Base-by-base conservation (phyloP, 2,113 vertebrate genomes). In the Takifugu bimaculatus region DNA sequence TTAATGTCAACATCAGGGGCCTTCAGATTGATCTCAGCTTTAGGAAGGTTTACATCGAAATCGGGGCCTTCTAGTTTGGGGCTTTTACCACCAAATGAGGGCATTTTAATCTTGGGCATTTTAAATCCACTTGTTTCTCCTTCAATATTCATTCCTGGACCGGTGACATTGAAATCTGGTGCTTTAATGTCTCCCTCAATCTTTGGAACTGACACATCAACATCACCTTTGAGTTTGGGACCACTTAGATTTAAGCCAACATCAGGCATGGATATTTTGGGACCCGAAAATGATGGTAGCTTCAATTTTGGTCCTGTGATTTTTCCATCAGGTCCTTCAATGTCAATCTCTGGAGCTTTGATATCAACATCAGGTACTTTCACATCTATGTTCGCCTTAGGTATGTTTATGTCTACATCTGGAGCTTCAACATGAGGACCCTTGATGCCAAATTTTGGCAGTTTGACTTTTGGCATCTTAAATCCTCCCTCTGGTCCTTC, bases 311-410 rank as follows among this genome's bases (percentile, higher is more conserved):
- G 50, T 20, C 63, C 63, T 55, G 64, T 70, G 4, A 71, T 2
- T 54, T 65, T 61, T 12, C 1, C 81, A 0, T 85, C 81, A 0
- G 89, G 89, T 1, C 51, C 71, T 61, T 91, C 43, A 57, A 90
- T 25, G 0, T 89, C 85, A 1, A 91, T 9, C 1, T 50, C 88
- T 0, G 89, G 91, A 55, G 32, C 10, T 43, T 27, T 9, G 14
- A 65, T 28, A 3, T 65, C 45, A 29, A 50, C 26, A 4, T 68
- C 15, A 1, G 53, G 52, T 0, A 26, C 45, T 13, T 66, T 39
- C 9, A 68, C 55, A 12, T 70, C 25, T 13, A 47, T 1, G 13
- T 52, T n/a, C 2, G 12, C 12, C 5, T 52, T 52, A 5, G 50
- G 50, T 13, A 52, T 3, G 5, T 28, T 28, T 13, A 52, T 5